Base-by-base conservation (phyloP, 1,140 invertebrate genomes). In the Drosophila fuyamai region DNA sequence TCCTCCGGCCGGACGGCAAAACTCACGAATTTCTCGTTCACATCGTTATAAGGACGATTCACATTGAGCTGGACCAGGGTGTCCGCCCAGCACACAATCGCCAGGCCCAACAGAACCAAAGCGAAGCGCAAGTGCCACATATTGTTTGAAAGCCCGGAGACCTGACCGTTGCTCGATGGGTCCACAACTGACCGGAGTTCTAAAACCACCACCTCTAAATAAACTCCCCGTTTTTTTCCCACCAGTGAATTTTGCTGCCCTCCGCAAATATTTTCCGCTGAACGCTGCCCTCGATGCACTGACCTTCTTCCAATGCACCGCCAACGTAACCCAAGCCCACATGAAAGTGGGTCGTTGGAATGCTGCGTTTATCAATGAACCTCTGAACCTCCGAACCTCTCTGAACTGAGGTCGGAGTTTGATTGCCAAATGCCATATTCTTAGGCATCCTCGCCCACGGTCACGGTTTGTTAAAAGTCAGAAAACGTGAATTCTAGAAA, bases 11-110 rank as follows among this genome's bases (percentile, higher is more conserved):
- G 73, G 2, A 92, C 86, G 0, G 85, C 74, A 32, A 92, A 92
- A 41, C 91, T 92, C 2, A 92, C 68, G 32, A 91, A 92, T 43
- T 92, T 92, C 54, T 92, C 91, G 61, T 66, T 92, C 1, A 92
- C 82, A 77, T 91, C 85, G 66, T 92, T 90, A 18, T 78, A 80
- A 13, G 91, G 91, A 63, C 91, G 89, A 88, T 92, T 92, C 9
- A 92, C 77, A 56, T 92, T 81, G 7, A 92, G 54, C 70, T 92
- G 84, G 10, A 92, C 91, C 29, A 92, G 18, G 0, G 82, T 79
- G 23, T 92, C 91, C 27, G 81, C 81, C 16, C 47, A 43, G 38
- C 63, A 65, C 5, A 70, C n/a, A 13, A 58, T 53, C 50, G 68
- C 41, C 12, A 77, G 50, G 12, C 46, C 63, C 41, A 81, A 38